Evolutionary conservation across 2,797 vertebrate genomes (phyloP).

Genomic region (Takifugu ocellatus): DNA sequence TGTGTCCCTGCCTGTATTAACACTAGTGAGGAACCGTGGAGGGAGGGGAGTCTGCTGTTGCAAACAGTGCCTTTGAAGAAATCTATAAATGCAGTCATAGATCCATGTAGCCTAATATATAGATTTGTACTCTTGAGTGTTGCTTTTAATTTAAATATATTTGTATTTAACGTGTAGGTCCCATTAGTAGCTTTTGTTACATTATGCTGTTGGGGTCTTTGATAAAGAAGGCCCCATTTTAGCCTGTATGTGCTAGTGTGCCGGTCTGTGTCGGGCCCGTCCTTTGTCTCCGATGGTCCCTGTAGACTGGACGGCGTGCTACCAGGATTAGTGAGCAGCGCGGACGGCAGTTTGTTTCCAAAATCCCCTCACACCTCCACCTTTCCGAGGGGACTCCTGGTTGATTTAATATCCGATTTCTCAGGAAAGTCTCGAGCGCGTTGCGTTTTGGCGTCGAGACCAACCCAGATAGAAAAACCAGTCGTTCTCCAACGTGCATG

Average conservation of each 20-base stretch:
- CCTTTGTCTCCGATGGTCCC: conserved; percentile 6
- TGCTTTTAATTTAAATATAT: conserved; percentile 67
- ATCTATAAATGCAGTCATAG: conserved; percentile 78
- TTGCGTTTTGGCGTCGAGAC: conserved; percentile 46
- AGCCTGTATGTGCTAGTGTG: conserved; percentile 36
- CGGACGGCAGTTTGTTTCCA: conserved; percentile 32
- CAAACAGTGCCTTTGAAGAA: conserved; percentile 82
- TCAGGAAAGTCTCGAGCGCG: conserved; percentile 67
- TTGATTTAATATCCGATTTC: conserved; percentile 61
- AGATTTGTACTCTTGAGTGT: conserved; percentile 70
- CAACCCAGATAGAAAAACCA: conserved; percentile 26
- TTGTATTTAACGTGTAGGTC: conserved; percentile 66
- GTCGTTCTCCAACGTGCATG: conserved; percentile 6
- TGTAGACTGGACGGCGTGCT: conserved; percentile 5
- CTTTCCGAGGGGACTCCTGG: conserved; percentile 50
- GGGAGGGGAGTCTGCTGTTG: conserved; percentile 72
- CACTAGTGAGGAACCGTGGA: conserved; percentile 59
- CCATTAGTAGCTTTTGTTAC: conserved; percentile 49
- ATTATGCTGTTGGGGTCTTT: conserved; percentile 56
- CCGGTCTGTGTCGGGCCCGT: conserved; percentile 29
- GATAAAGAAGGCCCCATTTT: conserved; percentile 38
- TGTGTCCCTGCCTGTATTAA: conserved; percentile 60
- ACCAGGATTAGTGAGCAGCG: conserved; percentile 23
- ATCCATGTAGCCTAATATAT: conserved; percentile 75
- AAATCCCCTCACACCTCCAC: conserved; percentile 2